A percentile compares a stretch with the other conserved stretches of the same genome.
phyloP scores from a whole-genome alignment of 2,888 invertebrate species.

The Pecten maximus region DNA sequence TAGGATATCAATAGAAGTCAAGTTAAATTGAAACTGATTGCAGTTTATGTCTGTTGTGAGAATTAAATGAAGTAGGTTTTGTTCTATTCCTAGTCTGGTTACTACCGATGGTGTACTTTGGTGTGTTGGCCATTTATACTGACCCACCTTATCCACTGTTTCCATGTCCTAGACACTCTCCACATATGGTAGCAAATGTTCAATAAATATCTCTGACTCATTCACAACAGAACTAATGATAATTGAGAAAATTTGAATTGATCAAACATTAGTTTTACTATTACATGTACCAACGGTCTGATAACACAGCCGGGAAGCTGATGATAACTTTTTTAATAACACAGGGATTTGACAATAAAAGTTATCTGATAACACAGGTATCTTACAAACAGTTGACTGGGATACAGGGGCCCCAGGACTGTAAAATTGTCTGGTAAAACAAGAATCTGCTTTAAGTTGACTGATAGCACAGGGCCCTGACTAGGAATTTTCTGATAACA shows the following conservation, averaged over 20 bases:
- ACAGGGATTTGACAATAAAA: not conserved
- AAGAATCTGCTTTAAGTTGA: too few relatives aligned
- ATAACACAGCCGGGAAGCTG: too few relatives aligned
- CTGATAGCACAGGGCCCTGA: too few relatives aligned
- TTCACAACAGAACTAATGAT: not conserved
- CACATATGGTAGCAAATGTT: not conserved
- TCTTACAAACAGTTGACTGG: too few relatives aligned
- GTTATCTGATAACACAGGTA: too few relatives aligned
- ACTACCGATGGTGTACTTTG: not conserved
- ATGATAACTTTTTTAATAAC: not conserved
- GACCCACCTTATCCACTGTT: not conserved
- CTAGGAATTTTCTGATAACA: too few relatives aligned
- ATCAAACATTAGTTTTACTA: not conserved
- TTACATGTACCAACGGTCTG: not conserved
- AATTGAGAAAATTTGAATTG: not conserved
- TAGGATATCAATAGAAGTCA: constrained; percentile 20
- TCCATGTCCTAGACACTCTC: not conserved
- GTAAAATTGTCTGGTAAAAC: too few relatives aligned
- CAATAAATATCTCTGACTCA: not conserved
- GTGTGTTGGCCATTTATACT: not conserved
- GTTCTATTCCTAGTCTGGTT: not conserved
- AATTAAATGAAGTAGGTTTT: not conserved
- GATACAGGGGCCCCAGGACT: too few relatives aligned
- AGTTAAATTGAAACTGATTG: constrained; percentile 26
- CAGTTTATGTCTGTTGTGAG: not conserved